A percentile compares a stretch with the other conserved stretches of the same genome.
These are phyloP conservation scores for Muscicapa comitata DNA, from an alignment of 2,797 vertebrate genomes.

Conservation along the genomic window DNA sequence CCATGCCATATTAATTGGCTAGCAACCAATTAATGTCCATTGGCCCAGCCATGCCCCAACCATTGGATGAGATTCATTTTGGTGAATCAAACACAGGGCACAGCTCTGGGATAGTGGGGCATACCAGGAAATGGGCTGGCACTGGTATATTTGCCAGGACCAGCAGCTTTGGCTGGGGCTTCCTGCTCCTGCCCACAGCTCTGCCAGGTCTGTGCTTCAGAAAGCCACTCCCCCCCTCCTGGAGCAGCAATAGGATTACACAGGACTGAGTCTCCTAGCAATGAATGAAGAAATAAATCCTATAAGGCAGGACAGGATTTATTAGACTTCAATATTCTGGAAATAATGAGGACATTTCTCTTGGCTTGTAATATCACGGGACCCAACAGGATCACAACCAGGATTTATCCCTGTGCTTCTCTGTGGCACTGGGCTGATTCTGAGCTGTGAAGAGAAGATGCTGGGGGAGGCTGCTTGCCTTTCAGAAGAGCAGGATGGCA, in stretches of 20 bases:
- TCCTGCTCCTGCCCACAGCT: neutral
- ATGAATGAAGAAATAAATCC: slow-evolving; percentile 55
- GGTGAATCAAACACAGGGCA: neutral
- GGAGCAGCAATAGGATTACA: slow-evolving; percentile 61
- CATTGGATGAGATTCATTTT: rapidly evolving
- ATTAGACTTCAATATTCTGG: slow-evolving; percentile 59
- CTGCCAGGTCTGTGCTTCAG: neutral
- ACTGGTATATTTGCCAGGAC: neutral
- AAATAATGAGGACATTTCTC: slow-evolving; percentile 64
- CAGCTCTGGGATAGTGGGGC: neutral
- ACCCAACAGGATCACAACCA: slow-evolving; percentile 47
- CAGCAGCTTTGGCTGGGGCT: rapidly evolving
- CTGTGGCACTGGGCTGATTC: neutral
- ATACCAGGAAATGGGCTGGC: neutral
- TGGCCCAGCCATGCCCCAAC: rapidly evolving
- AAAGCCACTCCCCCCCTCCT: neutral
- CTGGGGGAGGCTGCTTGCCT: neutral
- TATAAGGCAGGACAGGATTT: slow-evolving; percentile 57
- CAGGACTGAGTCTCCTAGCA: slow-evolving; percentile 42
- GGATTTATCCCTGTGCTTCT: neutral
- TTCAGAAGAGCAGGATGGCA: neutral
- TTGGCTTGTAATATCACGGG: slow-evolving; percentile 38
- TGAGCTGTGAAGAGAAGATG: neutral
- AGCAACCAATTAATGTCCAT: neutral
- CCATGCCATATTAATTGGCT: neutral